A percentile compares a stretch with the other conserved stretches of the same genome.
Evolutionary conservation across 2,113 vertebrate species (phyloP).

Genomic region (Panurus biarmicus): DNA sequence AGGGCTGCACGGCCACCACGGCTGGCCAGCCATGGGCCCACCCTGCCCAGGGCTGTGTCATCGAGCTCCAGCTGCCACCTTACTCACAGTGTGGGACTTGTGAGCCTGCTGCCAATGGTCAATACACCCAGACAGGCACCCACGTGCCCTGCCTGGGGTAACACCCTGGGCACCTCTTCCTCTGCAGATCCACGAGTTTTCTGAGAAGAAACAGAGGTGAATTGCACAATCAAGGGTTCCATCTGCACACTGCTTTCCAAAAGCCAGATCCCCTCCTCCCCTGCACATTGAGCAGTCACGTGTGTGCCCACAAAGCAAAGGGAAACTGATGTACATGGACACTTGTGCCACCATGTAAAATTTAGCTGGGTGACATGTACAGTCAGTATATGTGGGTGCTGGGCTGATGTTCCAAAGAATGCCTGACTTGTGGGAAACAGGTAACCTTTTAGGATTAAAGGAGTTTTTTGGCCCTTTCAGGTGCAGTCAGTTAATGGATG

Average conservation of each 20-base stretch:
- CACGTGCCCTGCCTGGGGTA: background rate
- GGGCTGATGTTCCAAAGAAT: background rate
- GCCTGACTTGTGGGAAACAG: background rate
- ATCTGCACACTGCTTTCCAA: background rate
- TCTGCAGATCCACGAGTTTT: background rate
- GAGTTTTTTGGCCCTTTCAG: background rate
- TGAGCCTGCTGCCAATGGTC: background rate
- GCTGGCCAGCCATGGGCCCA: rapidly evolving
- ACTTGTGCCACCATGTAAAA: background rate
- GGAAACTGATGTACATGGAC: background rate
- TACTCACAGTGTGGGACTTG: rapidly evolving
- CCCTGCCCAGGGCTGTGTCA: rapidly evolving
- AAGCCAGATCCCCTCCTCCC: background rate
- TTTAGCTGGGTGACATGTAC: background rate
- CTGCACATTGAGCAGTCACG: background rate
- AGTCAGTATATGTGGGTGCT: rapidly evolving
- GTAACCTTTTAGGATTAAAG: background rate
- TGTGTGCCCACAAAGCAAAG: background rate
- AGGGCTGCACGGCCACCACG: rapidly evolving
- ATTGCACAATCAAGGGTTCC: background rate
- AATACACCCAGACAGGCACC: background rate
- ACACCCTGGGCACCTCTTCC: background rate
- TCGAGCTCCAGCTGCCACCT: rapidly evolving
- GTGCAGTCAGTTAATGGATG: background rate
- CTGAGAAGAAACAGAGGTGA: background rate